phyloP scores from a whole-genome alignment of 92 coral and sea anemone genomes.

The Porites evermanni region DNA sequence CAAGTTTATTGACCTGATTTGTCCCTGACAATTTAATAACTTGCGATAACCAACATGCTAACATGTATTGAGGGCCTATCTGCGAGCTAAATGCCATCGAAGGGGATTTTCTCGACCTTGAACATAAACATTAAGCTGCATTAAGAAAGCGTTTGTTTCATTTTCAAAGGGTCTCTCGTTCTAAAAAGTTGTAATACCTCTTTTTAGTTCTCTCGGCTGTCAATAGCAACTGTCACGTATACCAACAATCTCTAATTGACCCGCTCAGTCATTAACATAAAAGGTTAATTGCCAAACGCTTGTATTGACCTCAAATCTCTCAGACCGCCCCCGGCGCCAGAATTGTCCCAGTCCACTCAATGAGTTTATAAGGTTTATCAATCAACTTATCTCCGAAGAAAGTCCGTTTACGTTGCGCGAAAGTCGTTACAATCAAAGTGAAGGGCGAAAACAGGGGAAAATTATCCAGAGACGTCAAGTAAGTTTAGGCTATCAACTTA shows the following conservation, averaged over 20 bases:
- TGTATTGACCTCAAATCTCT: slow-evolving; percentile 14
- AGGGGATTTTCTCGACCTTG: neutral
- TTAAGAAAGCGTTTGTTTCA: neutral
- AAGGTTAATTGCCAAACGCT: slow-evolving; percentile 40
- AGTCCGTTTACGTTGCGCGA: neutral
- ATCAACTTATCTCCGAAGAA: slow-evolving; percentile 6
- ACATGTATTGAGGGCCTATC: too few species aligned
- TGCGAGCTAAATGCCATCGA: neutral
- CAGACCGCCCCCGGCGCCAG: slow-evolving; percentile 53
- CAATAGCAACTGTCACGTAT: slow-evolving; percentile 48
- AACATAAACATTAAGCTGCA: neutral
- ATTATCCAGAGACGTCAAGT: neutral
- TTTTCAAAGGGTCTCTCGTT: neutral
- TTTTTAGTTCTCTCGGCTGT: slow-evolving; percentile 28
- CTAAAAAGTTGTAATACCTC: neutral
- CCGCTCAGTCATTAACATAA: slow-evolving; percentile 58
- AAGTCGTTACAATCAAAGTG: neutral
- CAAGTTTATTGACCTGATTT: neutral
- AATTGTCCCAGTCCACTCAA: neutral
- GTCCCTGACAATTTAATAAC: slow-evolving; percentile 3
- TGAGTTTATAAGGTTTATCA: neutral
- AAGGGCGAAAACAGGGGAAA: neutral
- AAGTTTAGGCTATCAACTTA: neutral
- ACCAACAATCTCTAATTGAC: slow-evolving; percentile 63
- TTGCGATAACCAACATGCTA: neutral